A percentile compares a stretch with the other conserved stretches of the same genome.
Evolutionary conservation across 35 echinoderm and acorn worm species (phyloP).

Genomic region (Lytechinus pictus): DNA sequence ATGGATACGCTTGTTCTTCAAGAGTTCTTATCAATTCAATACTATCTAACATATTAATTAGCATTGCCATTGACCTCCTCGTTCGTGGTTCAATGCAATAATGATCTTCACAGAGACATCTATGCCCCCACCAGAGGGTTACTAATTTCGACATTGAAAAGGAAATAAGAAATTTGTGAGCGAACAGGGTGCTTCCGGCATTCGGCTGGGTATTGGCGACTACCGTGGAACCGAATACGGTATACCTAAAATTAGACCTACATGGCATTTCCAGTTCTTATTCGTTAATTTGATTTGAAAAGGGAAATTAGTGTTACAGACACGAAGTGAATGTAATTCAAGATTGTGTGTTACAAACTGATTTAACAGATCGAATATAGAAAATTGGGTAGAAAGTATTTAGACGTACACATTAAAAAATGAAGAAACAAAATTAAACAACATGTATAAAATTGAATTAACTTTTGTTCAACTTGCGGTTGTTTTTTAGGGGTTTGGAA

Average conservation of each 20-base stretch:
- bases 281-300: background rate
- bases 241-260: background rate
- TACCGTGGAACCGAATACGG: background rate
- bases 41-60: background rate
- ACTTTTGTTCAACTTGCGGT: too few relatives aligned
- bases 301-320: background rate
- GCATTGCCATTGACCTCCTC: background rate
- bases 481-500: too few relatives aligned
- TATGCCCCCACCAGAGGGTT: background rate
- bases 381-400: background rate
- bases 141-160: conserved; percentile 32
- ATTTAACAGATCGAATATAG: background rate
- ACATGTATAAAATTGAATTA: too few relatives aligned
- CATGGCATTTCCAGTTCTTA: background rate
- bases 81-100: background rate
- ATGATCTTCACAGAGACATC: background rate
- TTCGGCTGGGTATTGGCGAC: background rate
- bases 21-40: too few relatives aligned
- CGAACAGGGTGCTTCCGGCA: conserved; percentile 11
- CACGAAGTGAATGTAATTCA: background rate
- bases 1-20: too few relatives aligned
- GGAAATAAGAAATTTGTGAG: conserved; percentile 34
- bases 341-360: background rate
- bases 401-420: too few relatives aligned
- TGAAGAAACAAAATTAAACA: too few relatives aligned